phyloP scores from a whole-genome alignment of 2,113 vertebrate species.

The Perca fluviatilis region DNA sequence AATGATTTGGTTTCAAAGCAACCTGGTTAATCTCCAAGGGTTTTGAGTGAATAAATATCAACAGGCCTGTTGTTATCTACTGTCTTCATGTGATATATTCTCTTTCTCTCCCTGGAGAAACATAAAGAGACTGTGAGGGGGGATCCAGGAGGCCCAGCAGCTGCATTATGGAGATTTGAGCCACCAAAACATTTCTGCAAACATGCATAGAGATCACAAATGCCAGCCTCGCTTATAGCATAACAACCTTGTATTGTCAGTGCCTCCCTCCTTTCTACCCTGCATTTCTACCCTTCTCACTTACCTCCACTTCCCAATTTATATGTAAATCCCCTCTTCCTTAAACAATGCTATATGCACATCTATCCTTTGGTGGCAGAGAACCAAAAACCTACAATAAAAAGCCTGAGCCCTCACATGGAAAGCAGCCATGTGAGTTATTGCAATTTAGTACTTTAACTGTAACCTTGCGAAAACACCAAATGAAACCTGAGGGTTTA shows the following conservation, averaged over 20 bases:
- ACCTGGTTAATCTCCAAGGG: conserved; percentile 35
- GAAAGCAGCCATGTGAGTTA: conserved; percentile 71
- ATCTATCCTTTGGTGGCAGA: conserved; percentile 74
- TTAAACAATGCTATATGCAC: conserved; percentile 81
- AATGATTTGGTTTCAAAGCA: conserved; percentile 38
- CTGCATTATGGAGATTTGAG: conserved; percentile 66
- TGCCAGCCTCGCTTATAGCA: conserved; percentile 63
- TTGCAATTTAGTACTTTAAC: conserved; percentile 64
- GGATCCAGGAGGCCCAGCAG: conserved; percentile 21
- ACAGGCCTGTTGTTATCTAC: conserved; percentile 25
- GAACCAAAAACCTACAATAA: conserved; percentile 73
- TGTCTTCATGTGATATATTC: conserved; percentile 53
- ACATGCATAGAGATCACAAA: conserved; percentile 62
- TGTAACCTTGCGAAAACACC: conserved; percentile 58
- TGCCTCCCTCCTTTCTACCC: conserved; percentile 36
- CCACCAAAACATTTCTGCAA: conserved; percentile 64
- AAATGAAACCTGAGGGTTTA: conserved; percentile 52
- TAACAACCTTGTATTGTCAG: conserved; percentile 75
- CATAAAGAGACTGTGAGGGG: conserved; percentile 28
- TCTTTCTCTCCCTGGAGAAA: conserved; percentile 36
- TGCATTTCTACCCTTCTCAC: conserved; percentile 67
- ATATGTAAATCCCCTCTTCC: conserved; percentile 83
- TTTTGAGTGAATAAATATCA: conserved; percentile 32
- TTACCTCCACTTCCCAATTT: conserved; percentile 83
- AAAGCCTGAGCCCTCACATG: conserved; percentile 65